These are phyloP conservation scores for Microctenopoma lineatum DNA, from an alignment of 2,797 vertebrate genomes.

Conservation along the genomic window DNA sequence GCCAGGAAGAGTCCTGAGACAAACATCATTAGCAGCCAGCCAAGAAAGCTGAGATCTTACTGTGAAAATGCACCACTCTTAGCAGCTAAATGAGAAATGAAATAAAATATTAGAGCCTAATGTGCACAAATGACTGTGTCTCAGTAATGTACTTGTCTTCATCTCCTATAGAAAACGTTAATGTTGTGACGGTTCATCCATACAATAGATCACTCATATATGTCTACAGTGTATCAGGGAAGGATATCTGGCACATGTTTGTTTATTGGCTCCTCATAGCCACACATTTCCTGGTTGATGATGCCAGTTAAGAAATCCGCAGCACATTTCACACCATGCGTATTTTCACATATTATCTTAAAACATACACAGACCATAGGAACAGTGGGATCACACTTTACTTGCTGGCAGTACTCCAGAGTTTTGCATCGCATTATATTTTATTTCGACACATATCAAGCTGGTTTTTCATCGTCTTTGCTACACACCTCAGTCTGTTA, in stretches of 20 bases:
- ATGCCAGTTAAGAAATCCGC: neutral
- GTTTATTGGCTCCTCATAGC: neutral
- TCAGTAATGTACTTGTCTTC: neutral
- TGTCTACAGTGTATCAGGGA: neutral
- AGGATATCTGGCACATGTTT: neutral
- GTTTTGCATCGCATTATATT: neutral
- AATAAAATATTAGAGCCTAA: neutral
- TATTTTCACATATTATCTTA: neutral
- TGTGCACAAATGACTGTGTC: neutral
- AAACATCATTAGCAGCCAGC: neutral
- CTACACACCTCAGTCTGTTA: neutral
- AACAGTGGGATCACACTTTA: neutral
- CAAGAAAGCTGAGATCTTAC: too few relatives aligned
- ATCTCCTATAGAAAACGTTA: neutral
- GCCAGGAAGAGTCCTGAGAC: slow-evolving; percentile 1
- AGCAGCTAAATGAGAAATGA: neutral
- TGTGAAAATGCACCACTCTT: neutral
- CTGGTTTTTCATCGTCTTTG: neutral
- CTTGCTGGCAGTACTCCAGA: neutral
- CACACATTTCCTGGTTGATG: neutral
- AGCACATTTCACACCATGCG: neutral
- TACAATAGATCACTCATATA: neutral
- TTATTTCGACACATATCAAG: neutral
- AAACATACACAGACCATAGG: neutral
- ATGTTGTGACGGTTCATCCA: neutral